Conservation (phyloP, 2,113 vertebrate species). For the Otus sunia region DNA sequence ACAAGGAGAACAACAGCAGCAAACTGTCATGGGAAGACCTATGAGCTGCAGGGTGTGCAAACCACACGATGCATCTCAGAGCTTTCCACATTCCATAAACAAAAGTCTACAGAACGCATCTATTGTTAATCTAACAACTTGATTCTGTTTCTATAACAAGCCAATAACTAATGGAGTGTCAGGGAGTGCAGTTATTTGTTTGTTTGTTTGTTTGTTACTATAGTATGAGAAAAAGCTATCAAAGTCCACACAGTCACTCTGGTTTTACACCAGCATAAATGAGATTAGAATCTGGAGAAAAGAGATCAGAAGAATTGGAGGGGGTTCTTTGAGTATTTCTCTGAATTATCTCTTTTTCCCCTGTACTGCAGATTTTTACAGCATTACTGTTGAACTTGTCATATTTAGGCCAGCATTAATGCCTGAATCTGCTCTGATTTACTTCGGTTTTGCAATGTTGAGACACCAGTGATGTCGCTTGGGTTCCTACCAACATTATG, state of each 20-base stretch:
- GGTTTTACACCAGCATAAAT: background rate
- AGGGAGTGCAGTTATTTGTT: background rate
- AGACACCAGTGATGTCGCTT: background rate
- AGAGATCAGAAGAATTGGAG: background rate
- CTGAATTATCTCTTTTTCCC: background rate
- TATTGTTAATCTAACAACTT: background rate
- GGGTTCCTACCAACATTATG: fast-evolving
- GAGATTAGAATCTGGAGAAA: background rate
- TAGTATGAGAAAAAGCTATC: background rate
- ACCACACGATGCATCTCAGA: background rate
- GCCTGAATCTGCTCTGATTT: background rate
- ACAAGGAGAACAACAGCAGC: background rate
- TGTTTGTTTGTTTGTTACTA: background rate
- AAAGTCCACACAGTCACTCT: background rate
- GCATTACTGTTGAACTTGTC: background rate
- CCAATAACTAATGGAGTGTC: background rate
- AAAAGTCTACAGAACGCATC: background rate
- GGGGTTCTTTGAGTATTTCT: background rate
- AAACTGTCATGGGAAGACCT: background rate
- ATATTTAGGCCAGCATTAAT: background rate
- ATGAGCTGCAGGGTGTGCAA: background rate
- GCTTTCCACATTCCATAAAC: background rate
- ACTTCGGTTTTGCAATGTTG: background rate
- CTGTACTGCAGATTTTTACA: background rate
- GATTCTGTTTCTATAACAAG: background rate